phyloP scores from a whole-genome alignment of 2,888 invertebrate genomes.

The Epirrhoe tristata region DNA sequence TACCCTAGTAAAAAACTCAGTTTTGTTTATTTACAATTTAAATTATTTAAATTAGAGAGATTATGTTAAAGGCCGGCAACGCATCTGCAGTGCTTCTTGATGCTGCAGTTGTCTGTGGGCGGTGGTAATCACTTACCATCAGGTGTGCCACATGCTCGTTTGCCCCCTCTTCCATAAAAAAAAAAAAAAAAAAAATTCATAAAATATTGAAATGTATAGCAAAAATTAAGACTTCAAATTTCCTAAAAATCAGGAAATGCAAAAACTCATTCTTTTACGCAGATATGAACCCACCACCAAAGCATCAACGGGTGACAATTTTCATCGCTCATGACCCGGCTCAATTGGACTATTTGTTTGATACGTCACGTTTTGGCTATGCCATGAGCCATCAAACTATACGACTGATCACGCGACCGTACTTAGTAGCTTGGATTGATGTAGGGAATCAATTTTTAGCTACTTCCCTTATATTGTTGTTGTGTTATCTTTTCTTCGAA shows the following conservation, averaged over 20 bases:
- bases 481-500: not conserved
- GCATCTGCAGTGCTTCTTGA: too few species aligned
- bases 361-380: conserved; percentile 20
- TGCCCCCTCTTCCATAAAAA: too few species aligned
- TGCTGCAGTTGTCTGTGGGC: too few species aligned
- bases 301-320: not conserved
- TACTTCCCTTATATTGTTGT: conserved; percentile 5
- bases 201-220: too few species aligned
- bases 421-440: conserved; percentile 22
- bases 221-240: not conserved
- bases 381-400: conserved; percentile 18
- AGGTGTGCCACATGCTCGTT: too few species aligned
- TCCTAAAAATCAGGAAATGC: not conserved
- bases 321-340: not conserved
- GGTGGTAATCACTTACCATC: too few species aligned
- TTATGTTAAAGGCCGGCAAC: too few species aligned
- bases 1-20: too few species aligned
- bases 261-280: not conserved
- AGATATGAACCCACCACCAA: not conserved
- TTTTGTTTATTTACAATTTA: too few species aligned
- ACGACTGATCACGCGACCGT: conserved; percentile 18
- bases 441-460: conserved; percentile 10
- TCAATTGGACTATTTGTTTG: conserved; percentile 14
- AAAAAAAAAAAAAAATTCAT: too few species aligned
- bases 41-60: too few species aligned